Percentiles rank a stretch among this genome's conserved stretches.
Evolutionary conservation across 2,113 vertebrate species (phyloP).

Genomic region (Oncorhynchus clarkii): DNA sequence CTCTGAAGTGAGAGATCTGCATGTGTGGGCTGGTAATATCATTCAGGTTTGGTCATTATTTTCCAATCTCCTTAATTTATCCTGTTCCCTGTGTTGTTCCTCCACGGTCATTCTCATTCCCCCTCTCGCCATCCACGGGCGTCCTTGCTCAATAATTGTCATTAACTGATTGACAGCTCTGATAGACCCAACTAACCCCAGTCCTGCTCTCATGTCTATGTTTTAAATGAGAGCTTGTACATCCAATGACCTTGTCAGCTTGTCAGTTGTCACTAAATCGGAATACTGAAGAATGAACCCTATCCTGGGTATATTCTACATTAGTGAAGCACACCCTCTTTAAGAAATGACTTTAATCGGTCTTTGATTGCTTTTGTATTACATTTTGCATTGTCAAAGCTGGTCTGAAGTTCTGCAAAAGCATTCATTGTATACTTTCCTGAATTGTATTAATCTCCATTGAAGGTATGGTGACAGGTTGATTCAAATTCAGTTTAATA

Average conservation of each 20-base stretch:
- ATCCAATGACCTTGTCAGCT: conserved; percentile 94
- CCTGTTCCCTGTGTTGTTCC: conserved; percentile 79
- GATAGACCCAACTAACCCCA: conserved; percentile 95
- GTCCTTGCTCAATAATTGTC: conserved; percentile 98
- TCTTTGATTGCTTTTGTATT: conserved; percentile 32
- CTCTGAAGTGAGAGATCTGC: conserved; percentile 62
- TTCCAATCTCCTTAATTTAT: conserved; percentile 78
- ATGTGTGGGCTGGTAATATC: conserved; percentile 70
- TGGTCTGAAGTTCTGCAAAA: conserved; percentile 27
- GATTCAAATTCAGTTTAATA: background rate
- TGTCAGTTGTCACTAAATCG: conserved; percentile 86
- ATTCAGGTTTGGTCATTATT: conserved; percentile 74
- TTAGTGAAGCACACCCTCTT: conserved; percentile 54
- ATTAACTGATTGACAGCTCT: conserved; percentile 99
- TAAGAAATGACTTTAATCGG: conserved; percentile 59
- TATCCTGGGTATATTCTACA: conserved; percentile 65
- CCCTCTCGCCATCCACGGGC: conserved; percentile 82
- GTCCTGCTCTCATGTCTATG: conserved; percentile 91
- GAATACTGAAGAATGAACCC: conserved; percentile 53
- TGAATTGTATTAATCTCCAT: background rate
- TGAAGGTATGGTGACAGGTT: background rate
- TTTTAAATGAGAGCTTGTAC: conserved; percentile 98
- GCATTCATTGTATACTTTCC: background rate
- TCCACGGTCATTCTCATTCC: conserved; percentile 88
- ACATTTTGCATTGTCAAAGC: conserved; percentile 27